Evolutionary conservation across 2,797 vertebrate genomes (phyloP).

Genomic region (Bovichtus diacanthus): DNA sequence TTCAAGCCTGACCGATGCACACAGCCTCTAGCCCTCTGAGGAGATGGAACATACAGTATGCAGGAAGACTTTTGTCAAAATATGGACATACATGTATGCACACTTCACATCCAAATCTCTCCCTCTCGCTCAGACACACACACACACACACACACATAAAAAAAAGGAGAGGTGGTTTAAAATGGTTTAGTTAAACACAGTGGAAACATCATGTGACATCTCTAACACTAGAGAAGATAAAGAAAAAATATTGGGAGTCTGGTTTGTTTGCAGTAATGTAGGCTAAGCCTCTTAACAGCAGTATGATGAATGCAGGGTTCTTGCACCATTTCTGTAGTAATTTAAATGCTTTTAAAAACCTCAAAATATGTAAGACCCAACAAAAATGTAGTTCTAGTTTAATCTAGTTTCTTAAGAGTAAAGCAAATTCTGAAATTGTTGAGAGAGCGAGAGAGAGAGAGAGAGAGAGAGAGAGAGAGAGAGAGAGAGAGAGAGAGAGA

Average conservation of each 20-base stretch:
- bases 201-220: neutral
- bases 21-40: conserved; percentile 31
- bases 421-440: no score
- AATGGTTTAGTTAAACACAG: neutral
- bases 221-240: neutral
- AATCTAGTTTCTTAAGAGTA: no score
- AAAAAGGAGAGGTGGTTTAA: neutral
- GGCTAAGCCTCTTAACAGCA: neutral
- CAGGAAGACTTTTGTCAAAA: conserved; percentile 35
- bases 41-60: conserved; percentile 32
- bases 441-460: no score
- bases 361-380: no score
- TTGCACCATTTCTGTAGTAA: no score
- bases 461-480: no score
- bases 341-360: no score
- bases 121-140: neutral
- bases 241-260: neutral
- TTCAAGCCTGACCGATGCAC: conserved; percentile 46
- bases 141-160: neutral
- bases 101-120: neutral
- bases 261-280: neutral
- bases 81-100: conserved; percentile 22
- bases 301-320: neutral
- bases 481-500: no score
- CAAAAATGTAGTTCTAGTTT: no score